A percentile compares a stretch with the other conserved stretches of the same genome.
Conservation (phyloP, 2,113 vertebrate species). For the Hippocampus abdominalis region DNA sequence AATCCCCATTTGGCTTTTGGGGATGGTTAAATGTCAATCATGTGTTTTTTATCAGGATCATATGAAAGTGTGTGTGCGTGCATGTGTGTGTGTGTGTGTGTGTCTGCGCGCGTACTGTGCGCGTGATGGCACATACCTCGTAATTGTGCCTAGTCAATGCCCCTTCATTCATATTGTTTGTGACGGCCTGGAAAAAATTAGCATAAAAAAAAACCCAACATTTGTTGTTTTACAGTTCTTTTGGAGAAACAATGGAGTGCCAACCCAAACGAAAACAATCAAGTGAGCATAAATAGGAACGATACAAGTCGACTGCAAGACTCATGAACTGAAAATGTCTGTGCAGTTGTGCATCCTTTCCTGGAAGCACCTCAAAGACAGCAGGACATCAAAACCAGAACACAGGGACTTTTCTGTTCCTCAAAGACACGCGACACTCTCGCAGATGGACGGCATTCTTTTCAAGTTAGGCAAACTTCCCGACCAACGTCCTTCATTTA, state of each 20-base stretch:
- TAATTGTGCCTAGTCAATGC: neutral
- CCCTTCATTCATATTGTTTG: neutral
- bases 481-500: neutral
- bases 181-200: conserved; percentile 3
- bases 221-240: neutral
- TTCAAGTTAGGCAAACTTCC: neutral
- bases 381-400: conserved; percentile 12
- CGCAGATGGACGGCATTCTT: conserved; percentile 24
- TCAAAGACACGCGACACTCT: conserved; percentile 10
- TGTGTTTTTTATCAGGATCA: conserved; percentile 4
- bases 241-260: neutral
- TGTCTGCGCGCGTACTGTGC: neutral
- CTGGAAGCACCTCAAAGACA: neutral
- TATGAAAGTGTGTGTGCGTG: neutral
- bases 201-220: neutral
- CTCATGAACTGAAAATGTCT: neutral
- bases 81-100: neutral
- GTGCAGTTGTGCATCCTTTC: neutral
- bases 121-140: neutral
- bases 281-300: neutral
- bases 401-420: conserved; percentile 21
- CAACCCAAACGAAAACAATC: neutral
- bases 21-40: neutral
- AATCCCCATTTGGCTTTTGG: neutral
- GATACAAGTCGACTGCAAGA: neutral